phyloP scores from a whole-genome alignment of 2,797 vertebrate species.

The Morelia viridis region DNA sequence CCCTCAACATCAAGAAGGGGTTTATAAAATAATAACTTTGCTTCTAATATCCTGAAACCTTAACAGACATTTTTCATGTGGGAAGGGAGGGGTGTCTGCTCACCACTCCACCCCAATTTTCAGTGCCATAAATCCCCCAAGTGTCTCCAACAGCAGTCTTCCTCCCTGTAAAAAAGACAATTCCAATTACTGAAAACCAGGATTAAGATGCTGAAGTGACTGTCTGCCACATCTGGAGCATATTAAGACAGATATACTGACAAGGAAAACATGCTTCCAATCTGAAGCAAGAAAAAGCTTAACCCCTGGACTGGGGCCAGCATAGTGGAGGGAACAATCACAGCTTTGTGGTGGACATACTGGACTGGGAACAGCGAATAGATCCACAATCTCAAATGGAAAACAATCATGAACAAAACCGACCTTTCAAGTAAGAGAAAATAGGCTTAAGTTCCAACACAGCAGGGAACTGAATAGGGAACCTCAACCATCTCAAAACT shows the following conservation, averaged over 20 bases:
- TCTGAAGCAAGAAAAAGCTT: constrained; percentile 47
- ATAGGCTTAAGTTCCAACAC: neutral
- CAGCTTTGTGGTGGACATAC: accelerated
- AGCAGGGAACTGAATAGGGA: neutral
- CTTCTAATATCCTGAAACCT: neutral
- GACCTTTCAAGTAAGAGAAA: neutral
- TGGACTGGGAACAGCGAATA: neutral
- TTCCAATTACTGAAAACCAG: constrained; percentile 46
- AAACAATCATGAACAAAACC: constrained; percentile 4
- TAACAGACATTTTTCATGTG: neutral
- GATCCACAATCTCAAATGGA: neutral
- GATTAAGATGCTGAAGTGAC: constrained; percentile 58
- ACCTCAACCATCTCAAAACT: neutral
- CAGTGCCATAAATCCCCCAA: neutral
- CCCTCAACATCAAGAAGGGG: neutral
- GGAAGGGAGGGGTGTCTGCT: constrained; percentile 5
- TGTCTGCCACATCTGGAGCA: constrained; percentile 66
- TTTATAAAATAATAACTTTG: neutral
- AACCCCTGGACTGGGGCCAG: constrained; percentile 45
- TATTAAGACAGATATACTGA: constrained; percentile 56
- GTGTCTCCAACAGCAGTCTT: constrained; percentile 25
- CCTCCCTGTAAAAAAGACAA: constrained; percentile 35
- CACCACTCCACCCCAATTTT: neutral
- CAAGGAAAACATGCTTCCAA: constrained; percentile 49
- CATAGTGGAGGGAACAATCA: constrained; percentile 3